Evolutionary conservation across 2,797 vertebrate genomes (phyloP), one percentile per base, ranked within the genome.

Genomic region (Pseudotriccus pelzelni): DNA sequence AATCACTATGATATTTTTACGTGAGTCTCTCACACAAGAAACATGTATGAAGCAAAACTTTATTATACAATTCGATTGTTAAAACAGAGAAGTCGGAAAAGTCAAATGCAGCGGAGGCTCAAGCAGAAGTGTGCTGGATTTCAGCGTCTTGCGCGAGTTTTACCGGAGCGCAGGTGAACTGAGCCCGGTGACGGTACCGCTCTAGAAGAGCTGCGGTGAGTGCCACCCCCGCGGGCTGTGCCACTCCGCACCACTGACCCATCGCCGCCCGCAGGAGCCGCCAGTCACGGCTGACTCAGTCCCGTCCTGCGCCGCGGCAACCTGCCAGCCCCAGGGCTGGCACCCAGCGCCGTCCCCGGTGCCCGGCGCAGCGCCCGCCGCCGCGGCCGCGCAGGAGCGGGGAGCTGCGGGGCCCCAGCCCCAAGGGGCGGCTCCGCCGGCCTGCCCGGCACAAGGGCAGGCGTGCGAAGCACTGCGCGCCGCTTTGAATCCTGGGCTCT

Each of bases 401-500:
- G 37, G 27, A n/a, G 22, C 21, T 5, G 52, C 37, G 59, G 50
- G 43, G 22, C 14, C 79, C 25, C 44, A 14, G 44, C 55, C 15
- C 52, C 52, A 8, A 41, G 68, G 10, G 23, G 14, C 12, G 7
- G 60, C 76, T 16, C 64, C 12, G 25, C n/a, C 36, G 49, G 5
- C n/a, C 89, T 30, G 43, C 75, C 50, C 63, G 14, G 36, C 47
- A 39, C 44, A 12, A n/a, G 43, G 64, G 9, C 67, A 46, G 30
- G 59, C 52, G 43, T 44, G 59, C 36, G 62, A n/a, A 53, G 55
- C 11, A 9, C 87, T 43, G 53, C 25, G 36, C 69, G 72, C 78
- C 90, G 92, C 92, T 94, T 30, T 84, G 92, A 89, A 89, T 87
- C 70, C 94, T 91, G 91, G 92, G 73, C 93, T 89, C 41, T 49